Base-by-base conservation (phyloP, 2,888 invertebrate species). In the Diaphora mendica region DNA sequence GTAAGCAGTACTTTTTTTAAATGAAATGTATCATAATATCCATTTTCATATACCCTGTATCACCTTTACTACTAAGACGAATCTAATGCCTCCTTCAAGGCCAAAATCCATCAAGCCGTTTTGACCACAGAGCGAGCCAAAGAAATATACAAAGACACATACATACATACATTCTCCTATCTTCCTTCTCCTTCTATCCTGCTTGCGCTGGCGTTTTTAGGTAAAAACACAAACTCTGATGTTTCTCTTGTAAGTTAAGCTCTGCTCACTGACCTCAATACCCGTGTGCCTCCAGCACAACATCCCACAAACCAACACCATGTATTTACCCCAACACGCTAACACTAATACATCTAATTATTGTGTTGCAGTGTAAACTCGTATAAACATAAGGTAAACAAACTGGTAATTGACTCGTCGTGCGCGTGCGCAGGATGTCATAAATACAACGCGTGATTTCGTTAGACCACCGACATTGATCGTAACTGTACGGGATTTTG, bases 361-460 rank as follows among this genome's bases (percentile, higher is more conserved):
- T 85, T 82, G 79, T 81, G 80, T 82, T 81, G 68, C 82, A 78
- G 75, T 82, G 79, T 82, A 81, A 85, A 79, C 84, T 83, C 81
- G 85, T 87, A 83, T 89, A 86, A 88, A 88, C 86, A 86, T 80
- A 74, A 77, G 79, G 86, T 90, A 90, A 89, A 90, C 90, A 90
- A 76, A 74, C 74, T 78, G 74, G 86, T 81, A 83, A 89, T 89
- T 86, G 89, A 87, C 86, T 85, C 80, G 82, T 83, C 79, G 79
- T 79, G 73, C 75, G 77, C 83, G 77, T 76, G 73, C 76, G 76
- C 85, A 85, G 89, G 88, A 89, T 83, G 89, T 87, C 86, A 84
- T 89, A 87, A 88, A 86, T 59, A 71, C 76, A 72, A 64, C 70
- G 68, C 73, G 66, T 66, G 68, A 51, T 71, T 75, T 70, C 33